These are phyloP conservation scores for Panopea generosa DNA, from an alignment of 2,888 invertebrate species.

Conservation along the genomic window DNA sequence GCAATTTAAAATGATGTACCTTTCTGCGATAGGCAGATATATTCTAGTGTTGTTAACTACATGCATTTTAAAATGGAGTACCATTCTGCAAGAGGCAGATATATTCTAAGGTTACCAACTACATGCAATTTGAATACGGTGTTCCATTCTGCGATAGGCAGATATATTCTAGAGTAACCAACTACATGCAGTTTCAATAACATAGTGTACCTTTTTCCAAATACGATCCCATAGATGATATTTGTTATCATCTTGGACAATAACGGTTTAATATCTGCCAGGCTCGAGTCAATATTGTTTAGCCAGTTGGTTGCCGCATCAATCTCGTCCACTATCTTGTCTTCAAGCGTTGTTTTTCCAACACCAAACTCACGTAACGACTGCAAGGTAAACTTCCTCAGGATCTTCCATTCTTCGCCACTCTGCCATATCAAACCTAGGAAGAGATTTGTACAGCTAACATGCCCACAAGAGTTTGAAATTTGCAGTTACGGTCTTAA, in stretches of 20 bases:
- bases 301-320: constrained; percentile 45
- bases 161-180: too few species aligned
- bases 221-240: constrained; percentile 66
- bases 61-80: too few species aligned
- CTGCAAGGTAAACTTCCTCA: constrained; percentile 52
- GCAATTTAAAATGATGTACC: too few species aligned
- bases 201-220: constrained; percentile 70
- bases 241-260: constrained; percentile 46
- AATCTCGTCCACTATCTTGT: constrained; percentile 58
- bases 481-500: too few species aligned
- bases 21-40: too few species aligned
- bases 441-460: background rate
- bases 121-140: too few species aligned
- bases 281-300: constrained; percentile 24
- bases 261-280: constrained; percentile 8
- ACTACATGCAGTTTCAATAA: too few species aligned
- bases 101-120: too few species aligned
- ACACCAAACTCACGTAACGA: constrained; percentile 66
- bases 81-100: too few species aligned
- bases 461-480: too few species aligned
- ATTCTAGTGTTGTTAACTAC: too few species aligned
- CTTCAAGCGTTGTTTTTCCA: constrained; percentile 64
- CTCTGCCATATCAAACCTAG: constrained; percentile 44
- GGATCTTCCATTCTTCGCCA: constrained; percentile 57
- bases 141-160: too few species aligned